These are phyloP conservation scores for Anorthoa munda DNA, from an alignment of 2,888 invertebrate species.

Conservation along the genomic window DNA sequence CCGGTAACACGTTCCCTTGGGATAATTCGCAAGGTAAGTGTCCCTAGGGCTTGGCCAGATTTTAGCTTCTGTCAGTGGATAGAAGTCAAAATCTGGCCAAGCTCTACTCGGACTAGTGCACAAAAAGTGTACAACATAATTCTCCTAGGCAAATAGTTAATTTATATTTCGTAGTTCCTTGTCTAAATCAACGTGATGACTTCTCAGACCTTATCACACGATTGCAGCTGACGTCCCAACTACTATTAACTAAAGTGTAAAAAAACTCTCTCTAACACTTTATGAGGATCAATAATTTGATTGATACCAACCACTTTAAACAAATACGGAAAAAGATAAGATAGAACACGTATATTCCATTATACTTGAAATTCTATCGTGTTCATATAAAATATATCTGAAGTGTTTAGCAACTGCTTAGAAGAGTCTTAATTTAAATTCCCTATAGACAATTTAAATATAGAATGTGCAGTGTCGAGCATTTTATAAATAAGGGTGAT, in stretches of 20 bases:
- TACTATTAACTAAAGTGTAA: not conserved
- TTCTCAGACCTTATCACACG: not conserved
- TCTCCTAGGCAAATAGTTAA: too few relatives aligned
- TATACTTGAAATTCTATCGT: not conserved
- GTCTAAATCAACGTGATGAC: not conserved
- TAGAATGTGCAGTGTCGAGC: too few relatives aligned
- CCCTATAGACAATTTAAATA: too few relatives aligned
- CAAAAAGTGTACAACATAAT: not conserved
- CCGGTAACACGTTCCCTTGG: too few relatives aligned
- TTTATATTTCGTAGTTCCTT: not conserved
- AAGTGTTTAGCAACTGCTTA: too few relatives aligned
- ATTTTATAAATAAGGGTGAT: too few relatives aligned
- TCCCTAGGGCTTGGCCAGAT: too few relatives aligned
- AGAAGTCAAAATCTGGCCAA: not conserved
- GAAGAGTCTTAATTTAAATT: too few relatives aligned
- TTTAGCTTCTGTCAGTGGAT: too few relatives aligned
- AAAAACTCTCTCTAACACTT: not conserved
- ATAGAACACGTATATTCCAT: not conserved
- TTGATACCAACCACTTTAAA: constrained; percentile 4
- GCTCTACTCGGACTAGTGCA: not conserved
- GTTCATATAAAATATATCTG: too few relatives aligned
- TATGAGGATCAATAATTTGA: not conserved
- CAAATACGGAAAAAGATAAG: constrained; percentile 12
- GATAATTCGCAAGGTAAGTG: too few relatives aligned
- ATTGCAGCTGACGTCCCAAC: not conserved